phyloP scores from a whole-genome alignment of 2,888 invertebrate species.

The Melipona beecheii region DNA sequence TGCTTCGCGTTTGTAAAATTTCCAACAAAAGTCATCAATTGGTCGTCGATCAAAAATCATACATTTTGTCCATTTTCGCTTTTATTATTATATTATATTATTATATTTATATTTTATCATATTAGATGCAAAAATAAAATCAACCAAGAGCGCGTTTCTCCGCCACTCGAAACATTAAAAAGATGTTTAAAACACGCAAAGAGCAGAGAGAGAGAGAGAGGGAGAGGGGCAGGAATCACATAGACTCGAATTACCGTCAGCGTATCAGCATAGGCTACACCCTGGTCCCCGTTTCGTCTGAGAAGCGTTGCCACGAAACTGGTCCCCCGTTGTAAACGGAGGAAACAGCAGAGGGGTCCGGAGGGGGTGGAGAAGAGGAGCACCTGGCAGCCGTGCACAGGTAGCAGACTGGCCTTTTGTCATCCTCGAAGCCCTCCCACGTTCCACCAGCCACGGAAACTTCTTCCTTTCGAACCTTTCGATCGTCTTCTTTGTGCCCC shows the following conservation, averaged over 20 bases:
- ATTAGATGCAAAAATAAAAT: too few species aligned
- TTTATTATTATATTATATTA: too few species aligned
- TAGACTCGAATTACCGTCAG: conserved; percentile 30
- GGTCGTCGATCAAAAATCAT: too few species aligned
- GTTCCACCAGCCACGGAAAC: conserved; percentile 55
- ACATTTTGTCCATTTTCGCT: too few species aligned
- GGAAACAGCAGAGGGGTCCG: conserved; percentile 7
- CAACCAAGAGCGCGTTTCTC: too few species aligned
- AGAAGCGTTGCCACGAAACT: conserved; percentile 48
- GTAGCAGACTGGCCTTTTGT: conserved; percentile 62
- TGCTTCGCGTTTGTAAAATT: too few species aligned
- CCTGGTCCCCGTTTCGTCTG: conserved; percentile 35
- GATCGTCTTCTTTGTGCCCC: conserved; percentile 62
- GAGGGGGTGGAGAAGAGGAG: conserved; percentile 27
- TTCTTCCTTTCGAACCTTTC: conserved; percentile 51
- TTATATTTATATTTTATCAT: too few species aligned
- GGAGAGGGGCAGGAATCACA: conserved; percentile 20
- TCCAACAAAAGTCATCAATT: too few species aligned
- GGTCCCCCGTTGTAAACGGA: conserved; percentile 45
- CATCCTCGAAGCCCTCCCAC: conserved; percentile 66
- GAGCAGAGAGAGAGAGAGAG: background rate
- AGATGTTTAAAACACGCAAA: background rate
- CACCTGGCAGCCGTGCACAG: conserved; percentile 71
- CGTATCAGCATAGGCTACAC: conserved; percentile 40
- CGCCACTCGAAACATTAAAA: too few species aligned